Evolutionary conservation across 2,113 vertebrate genomes (phyloP).

Genomic region (Scytalopus superciliaris): DNA sequence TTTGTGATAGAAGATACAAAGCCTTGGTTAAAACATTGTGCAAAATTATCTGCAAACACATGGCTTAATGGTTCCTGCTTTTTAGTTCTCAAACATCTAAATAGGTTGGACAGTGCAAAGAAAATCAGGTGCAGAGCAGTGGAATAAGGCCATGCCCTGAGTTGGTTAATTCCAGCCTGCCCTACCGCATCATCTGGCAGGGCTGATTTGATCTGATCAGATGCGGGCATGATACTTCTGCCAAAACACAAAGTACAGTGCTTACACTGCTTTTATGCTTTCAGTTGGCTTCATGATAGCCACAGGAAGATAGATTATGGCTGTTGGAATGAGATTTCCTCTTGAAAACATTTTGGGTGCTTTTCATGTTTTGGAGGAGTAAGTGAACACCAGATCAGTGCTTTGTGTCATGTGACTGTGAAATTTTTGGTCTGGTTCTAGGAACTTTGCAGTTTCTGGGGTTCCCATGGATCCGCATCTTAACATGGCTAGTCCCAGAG

Average conservation of each 20-base stretch:
- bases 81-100: background rate
- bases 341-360: slow-evolving; percentile 12
- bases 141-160: background rate
- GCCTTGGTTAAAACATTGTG: background rate
- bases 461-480: background rate
- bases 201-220: slow-evolving; percentile 63
- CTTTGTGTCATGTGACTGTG: background rate
- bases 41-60: background rate
- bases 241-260: slow-evolving; percentile 54
- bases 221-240: slow-evolving; percentile 46
- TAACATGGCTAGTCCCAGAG: background rate
- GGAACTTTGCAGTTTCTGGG: background rate
- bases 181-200: slow-evolving; percentile 53
- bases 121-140: background rate
- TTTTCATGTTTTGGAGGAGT: slow-evolving; percentile 23
- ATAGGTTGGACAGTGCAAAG: background rate
- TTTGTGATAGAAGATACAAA: background rate
- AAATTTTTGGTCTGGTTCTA: background rate
- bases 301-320: slow-evolving; percentile 21
- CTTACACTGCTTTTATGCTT: slow-evolving; percentile 58
- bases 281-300: slow-evolving; percentile 24
- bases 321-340: slow-evolving; percentile 20
- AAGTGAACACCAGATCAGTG: background rate
- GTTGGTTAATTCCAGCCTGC: slow-evolving; percentile 47
- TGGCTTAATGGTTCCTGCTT: background rate